Evolutionary conservation across 2,113 vertebrate genomes (phyloP).

Genomic region (Cavia aperea): DNA sequence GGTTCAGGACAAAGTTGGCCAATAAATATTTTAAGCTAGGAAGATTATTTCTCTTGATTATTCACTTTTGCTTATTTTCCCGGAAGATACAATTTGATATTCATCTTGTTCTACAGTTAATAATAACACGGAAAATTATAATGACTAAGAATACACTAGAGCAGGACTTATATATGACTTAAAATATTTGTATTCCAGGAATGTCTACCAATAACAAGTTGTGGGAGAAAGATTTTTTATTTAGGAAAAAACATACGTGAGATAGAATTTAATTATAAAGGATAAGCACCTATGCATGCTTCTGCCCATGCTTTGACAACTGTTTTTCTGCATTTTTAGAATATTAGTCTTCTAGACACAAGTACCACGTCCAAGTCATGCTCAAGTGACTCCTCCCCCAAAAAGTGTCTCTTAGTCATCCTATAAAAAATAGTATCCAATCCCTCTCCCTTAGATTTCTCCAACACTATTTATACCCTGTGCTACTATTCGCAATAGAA

Average conservation of each 20-base stretch:
- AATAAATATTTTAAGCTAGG: not conserved
- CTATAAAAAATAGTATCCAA: not conserved
- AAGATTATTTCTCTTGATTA: not conserved
- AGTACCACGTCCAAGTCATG: not conserved
- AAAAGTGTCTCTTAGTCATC: not conserved
- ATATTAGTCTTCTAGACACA: not conserved
- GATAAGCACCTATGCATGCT: not conserved
- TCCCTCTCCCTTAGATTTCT: not conserved
- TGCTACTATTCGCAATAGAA: not conserved
- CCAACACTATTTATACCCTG: accelerated
- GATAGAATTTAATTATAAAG: not conserved
- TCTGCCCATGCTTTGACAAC: not conserved
- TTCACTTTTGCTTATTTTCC: not conserved
- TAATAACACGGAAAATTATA: not conserved
- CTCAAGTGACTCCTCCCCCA: not conserved
- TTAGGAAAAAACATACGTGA: not conserved
- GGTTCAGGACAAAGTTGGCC: not conserved
- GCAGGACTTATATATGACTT: no score
- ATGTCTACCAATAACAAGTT: not conserved
- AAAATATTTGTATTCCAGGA: not conserved
- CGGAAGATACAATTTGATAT: not conserved
- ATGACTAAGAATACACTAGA: not conserved
- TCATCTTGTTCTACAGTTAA: not conserved
- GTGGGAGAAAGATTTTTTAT: not conserved
- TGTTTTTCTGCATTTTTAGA: not conserved